phyloP scores from a whole-genome alignment of 2,888 invertebrate genomes.

The Tineola bisselliella region DNA sequence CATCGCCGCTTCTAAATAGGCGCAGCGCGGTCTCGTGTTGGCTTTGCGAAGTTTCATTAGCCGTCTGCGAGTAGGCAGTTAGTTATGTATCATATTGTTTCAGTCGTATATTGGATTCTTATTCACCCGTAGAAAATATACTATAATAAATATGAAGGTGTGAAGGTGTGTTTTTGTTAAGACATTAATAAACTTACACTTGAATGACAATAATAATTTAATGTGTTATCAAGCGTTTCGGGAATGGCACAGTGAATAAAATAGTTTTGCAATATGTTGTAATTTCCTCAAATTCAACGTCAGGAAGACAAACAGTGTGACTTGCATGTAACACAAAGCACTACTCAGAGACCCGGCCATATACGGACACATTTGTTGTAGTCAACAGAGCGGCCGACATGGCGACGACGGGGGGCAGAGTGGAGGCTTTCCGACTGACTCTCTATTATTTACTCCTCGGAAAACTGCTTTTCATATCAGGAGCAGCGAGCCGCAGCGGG shows the following conservation, averaged over 20 bases:
- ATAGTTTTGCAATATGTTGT: conserved; percentile 10
- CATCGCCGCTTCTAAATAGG: conserved; percentile 55
- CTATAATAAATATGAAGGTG: background rate
- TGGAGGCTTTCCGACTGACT: conserved; percentile 34
- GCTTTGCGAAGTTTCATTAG: conserved; percentile 59
- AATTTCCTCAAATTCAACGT: conserved; percentile 15
- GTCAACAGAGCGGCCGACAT: conserved; percentile 16
- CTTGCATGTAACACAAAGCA: conserved; percentile 17
- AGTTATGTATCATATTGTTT: conserved; percentile 49
- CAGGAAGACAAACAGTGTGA: conserved; percentile 16
- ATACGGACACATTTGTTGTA: conserved; percentile 28
- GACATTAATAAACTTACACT: background rate
- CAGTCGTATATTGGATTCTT: conserved; percentile 27
- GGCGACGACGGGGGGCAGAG: conserved; percentile 18
- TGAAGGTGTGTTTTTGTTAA: too few relatives aligned
- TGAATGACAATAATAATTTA: too few relatives aligned
- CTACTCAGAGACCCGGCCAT: conserved; percentile 14
- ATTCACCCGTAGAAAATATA: background rate
- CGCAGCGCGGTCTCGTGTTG: conserved; percentile 48
- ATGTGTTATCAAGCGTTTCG: too few relatives aligned
- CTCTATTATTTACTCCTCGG: conserved; percentile 51
- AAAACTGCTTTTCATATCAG: conserved; percentile 62
- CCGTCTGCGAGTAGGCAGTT: conserved; percentile 50
- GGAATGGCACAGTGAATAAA: too few relatives aligned
- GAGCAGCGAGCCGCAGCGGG: conserved; percentile 42